Percentiles rank a stretch among this genome's conserved stretches.
Conservation (phyloP, 2,797 vertebrate genomes). For the Phylloscopus collybita region DNA sequence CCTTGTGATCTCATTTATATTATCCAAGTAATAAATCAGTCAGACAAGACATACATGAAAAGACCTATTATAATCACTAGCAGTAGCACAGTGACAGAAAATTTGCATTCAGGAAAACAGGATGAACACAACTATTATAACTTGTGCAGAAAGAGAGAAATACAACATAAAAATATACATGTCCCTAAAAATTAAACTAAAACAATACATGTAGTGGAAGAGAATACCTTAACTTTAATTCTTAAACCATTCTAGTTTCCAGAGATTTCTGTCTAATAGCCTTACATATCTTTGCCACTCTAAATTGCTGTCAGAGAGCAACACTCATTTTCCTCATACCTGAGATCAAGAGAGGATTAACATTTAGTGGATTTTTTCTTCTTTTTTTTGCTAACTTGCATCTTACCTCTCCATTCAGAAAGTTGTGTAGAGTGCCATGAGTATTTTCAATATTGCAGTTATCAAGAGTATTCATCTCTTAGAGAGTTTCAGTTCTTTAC, state of each 20-base stretch:
- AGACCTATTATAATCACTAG: background rate
- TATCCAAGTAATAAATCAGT: slow-evolving; percentile 16
- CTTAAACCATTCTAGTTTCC: background rate
- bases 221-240: background rate
- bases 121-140: background rate
- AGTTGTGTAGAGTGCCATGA: background rate
- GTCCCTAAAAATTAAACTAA: background rate
- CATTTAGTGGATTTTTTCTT: background rate
- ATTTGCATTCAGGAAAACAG: background rate
- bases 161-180: background rate
- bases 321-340: background rate
- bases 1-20: background rate
- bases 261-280: background rate
- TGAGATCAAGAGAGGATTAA: background rate
- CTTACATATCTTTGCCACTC: background rate
- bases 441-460: background rate
- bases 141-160: background rate
- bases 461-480: background rate
- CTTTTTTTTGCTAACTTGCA: background rate
- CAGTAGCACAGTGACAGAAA: background rate
- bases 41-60: background rate
- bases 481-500: background rate
- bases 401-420: background rate
- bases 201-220: background rate
- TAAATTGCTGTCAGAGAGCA: background rate